A percentile compares a stretch with the other conserved stretches of the same genome.
phyloP scores from a whole-genome alignment of 2,113 vertebrate genomes.

The Pluvialis apricaria region DNA sequence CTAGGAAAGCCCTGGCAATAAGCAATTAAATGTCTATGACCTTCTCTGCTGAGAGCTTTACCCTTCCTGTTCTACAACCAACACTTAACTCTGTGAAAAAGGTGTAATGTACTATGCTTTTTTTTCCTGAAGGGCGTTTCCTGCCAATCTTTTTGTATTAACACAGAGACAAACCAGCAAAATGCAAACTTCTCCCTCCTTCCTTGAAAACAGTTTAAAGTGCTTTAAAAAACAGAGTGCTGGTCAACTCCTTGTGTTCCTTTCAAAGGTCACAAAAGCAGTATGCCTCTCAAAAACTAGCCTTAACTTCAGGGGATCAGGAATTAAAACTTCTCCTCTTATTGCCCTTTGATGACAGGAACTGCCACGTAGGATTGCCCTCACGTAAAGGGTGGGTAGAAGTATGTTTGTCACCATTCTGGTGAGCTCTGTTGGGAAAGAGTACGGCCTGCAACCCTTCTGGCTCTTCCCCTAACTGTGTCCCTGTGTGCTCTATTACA shows the following conservation, averaged over 20 bases:
- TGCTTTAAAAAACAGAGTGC: not conserved
- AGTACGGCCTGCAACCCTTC: not conserved
- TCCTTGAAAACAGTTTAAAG: not conserved
- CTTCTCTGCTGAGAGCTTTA: not conserved
- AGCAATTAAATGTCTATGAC: not conserved
- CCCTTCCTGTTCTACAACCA: not conserved
- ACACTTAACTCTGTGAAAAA: not conserved
- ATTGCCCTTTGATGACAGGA: not conserved
- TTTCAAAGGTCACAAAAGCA: not conserved
- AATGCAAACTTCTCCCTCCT: not conserved
- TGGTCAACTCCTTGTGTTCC: not conserved
- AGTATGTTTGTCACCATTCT: not conserved
- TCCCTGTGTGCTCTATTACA: not conserved
- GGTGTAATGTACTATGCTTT: not conserved
- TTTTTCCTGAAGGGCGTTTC: not conserved
- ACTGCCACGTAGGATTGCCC: not conserved
- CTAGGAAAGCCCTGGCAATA: not conserved
- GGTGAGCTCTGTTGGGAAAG: not conserved
- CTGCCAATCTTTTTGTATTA: not conserved
- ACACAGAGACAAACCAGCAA: not conserved
- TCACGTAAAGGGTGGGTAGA: not conserved
- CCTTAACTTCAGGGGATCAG: not conserved
- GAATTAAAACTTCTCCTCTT: not conserved
- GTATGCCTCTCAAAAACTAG: not conserved
- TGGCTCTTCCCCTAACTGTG: not conserved